These are phyloP conservation scores for Trichopoda pennipes DNA, from an alignment of 2,888 invertebrate genomes.

Conservation along the genomic window DNA sequence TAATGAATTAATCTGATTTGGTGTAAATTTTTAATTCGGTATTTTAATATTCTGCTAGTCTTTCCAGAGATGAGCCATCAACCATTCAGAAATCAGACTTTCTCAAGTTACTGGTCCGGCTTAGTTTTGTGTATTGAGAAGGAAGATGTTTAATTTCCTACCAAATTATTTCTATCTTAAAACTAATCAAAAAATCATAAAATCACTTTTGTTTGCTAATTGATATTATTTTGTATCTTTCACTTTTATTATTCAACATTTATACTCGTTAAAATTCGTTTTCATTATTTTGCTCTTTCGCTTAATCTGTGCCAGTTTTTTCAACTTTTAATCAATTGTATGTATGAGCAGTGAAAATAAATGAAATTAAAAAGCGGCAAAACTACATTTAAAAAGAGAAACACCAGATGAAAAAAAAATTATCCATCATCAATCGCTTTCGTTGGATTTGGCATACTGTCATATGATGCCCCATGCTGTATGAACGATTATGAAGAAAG, in stretches of 20 bases:
- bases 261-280: constrained; percentile 30
- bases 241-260: constrained; percentile 58
- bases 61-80: too few species aligned
- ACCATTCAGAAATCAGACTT: too few species aligned
- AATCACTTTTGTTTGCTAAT: neutral
- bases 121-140: too few species aligned
- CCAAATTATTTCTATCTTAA: neutral
- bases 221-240: constrained; percentile 29
- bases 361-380: neutral
- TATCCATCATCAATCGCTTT: constrained; percentile 18
- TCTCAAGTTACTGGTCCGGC: too few species aligned
- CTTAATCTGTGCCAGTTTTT: constrained; percentile 36
- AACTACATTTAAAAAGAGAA: constrained; percentile 17
- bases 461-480: constrained; percentile 23
- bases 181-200: neutral
- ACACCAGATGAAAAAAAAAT: constrained; percentile 25
- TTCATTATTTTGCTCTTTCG: constrained; percentile 54
- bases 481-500: constrained; percentile 6
- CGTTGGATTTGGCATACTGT: constrained; percentile 49
- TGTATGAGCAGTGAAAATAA: neutral
- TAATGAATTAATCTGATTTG: too few species aligned
- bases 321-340: constrained; percentile 22
- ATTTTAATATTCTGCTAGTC: too few species aligned
- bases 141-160: too few species aligned
- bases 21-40: too few species aligned